Base-by-base conservation (phyloP, 2,113 vertebrate species). In the Gallinago media region DNA sequence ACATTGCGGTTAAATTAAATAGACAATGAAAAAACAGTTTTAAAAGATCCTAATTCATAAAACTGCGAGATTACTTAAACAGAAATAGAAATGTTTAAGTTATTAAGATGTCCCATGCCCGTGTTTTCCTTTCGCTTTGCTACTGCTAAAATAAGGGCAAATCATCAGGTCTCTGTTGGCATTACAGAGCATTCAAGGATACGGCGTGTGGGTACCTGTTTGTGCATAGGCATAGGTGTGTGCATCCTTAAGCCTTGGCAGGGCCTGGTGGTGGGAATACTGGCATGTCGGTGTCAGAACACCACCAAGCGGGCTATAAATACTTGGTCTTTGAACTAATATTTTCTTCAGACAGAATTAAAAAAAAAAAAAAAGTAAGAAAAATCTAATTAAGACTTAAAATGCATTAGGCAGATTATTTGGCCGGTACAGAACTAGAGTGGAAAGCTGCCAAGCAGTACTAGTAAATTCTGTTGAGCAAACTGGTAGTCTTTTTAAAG, bases 371-470 rank as follows among this genome's bases (percentile, higher is more conserved):
- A 44, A 2, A 44, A 2, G 5, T 20, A 50, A 78, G 46, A 82
- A 79, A 44, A 92, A 59, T 25, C 54, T 56, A 65, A 70, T 83
- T 76, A 70, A 88, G 21, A 32, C 50, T 70, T 83, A 49, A 93
- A 95, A 85, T 79, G 31, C 40, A 70, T 85, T 70, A 76, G n/a
- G n/a, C 46, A 86, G 59, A 72, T 88, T 34, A 46, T 88, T 91
- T 85, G 66, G 31, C 82, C 27, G 3, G 58, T 50, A 26, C 31
- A 49, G 58, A 77, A 29, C 20, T 52, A 6, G 26, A 70, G n/a
- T n/a, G 71, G 42, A 83, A 88, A 68, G 52, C n/a, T 77, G 85
- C 88, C 81, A 78, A 90, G 62, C 49, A 62, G 58, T 62, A 54
- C 88, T 73, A 49, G 34, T 73, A 49, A 78, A 26, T 71, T 74